A percentile compares a stretch with the other conserved stretches of the same genome.
Conservation (phyloP, 1,140 invertebrate genomes). For the Pectinophora gossypiella region DNA sequence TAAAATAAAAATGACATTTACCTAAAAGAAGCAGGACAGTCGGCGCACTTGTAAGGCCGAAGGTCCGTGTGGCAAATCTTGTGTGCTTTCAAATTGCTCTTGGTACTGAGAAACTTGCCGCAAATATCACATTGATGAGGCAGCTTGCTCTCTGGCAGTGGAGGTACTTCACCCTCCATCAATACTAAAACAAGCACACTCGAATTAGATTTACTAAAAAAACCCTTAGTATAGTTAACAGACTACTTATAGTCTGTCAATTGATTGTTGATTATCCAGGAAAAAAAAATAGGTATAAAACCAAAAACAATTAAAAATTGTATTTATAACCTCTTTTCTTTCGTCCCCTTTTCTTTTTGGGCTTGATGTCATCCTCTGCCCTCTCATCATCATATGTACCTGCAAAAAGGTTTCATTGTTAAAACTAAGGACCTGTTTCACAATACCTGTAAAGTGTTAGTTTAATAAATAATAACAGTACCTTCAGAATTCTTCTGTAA, state of each 20-base stretch:
- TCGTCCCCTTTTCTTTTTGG: constrained; percentile 47
- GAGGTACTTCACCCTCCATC: constrained; percentile 13
- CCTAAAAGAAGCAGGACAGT: constrained; percentile 56
- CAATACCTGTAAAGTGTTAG: too few species aligned
- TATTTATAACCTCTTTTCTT: constrained; percentile 41
- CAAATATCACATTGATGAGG: constrained; percentile 61
- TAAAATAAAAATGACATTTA: constrained; percentile 19
- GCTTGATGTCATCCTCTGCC: constrained; percentile 21
- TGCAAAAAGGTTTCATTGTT: too few species aligned
- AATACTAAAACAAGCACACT: constrained; percentile 24
- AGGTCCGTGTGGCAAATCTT: constrained; percentile 59
- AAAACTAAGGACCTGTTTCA: too few species aligned
- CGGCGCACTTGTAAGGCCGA: constrained; percentile 45
- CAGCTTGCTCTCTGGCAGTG: constrained; percentile 40
- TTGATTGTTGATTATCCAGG: too few species aligned
- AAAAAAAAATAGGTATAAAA: too few species aligned
- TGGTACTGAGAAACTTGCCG: constrained; percentile 59
- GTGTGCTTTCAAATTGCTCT: constrained; percentile 60
- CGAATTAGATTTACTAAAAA: too few species aligned
- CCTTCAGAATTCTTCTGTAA: constrained; percentile 10
- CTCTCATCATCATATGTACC: too few species aligned
- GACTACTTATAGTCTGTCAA: too few species aligned
- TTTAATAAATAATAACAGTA: too few species aligned
- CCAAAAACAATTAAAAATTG: too few species aligned
- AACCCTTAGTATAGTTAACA: too few species aligned